These are phyloP conservation scores for Gadus macrocephalus DNA, from an alignment of 2,113 vertebrate genomes.

Conservation along the genomic window DNA sequence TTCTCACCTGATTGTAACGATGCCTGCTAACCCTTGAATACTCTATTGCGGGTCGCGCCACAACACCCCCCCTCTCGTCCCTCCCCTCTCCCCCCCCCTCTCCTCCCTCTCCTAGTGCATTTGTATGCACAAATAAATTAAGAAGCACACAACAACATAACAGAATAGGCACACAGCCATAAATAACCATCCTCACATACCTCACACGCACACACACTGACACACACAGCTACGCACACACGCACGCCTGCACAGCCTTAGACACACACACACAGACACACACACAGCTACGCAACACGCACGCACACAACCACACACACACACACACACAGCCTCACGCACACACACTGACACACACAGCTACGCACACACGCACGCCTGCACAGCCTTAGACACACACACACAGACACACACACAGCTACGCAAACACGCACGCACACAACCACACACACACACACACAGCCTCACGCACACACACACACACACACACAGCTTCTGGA, in stretches of 20 bases:
- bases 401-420: background rate
- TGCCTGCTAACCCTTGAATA: too few species aligned
- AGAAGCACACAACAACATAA: too few species aligned
- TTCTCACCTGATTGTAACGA: too few species aligned
- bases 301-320: constrained; percentile 1
- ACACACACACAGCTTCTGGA: background rate
- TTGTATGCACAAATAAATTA: too few species aligned
- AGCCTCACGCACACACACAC: background rate
- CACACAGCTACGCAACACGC: background rate
- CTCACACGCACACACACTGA: too few species aligned
- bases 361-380: background rate
- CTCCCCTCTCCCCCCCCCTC: too few species aligned
- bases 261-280: background rate
- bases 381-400: background rate
- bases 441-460: background rate
- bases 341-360: background rate
- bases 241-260: background rate
- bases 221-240: background rate
- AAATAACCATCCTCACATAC: too few species aligned
- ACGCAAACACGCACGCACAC: background rate
- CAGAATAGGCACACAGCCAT: too few species aligned
- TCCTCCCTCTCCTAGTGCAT: too few species aligned
- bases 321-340: background rate
- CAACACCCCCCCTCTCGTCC: too few species aligned
- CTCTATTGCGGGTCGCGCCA: too few species aligned